phyloP scores from a whole-genome alignment of 1,140 invertebrate genomes.

The Latrodectus geometricus region DNA sequence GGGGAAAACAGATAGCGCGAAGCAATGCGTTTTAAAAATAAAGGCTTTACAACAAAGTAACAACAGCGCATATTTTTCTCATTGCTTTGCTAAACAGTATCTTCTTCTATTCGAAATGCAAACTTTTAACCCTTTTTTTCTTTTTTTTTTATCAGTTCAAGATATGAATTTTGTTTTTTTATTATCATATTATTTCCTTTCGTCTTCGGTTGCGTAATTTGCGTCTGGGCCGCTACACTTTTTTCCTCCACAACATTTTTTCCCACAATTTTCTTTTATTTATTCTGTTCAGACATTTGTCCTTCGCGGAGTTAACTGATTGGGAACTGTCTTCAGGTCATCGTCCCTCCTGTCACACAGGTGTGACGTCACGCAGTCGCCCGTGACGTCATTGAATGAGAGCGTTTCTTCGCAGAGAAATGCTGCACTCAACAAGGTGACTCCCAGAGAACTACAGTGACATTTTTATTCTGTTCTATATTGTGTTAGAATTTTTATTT shows the following conservation, averaged over 20 bases:
- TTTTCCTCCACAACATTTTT: not conserved
- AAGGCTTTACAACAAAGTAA: not conserved
- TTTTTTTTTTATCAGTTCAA: not conserved
- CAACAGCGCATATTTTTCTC: not conserved
- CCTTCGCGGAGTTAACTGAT: not conserved
- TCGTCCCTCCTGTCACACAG: not conserved
- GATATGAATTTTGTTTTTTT: not conserved
- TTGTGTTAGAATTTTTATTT: too few relatives aligned
- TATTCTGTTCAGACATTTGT: not conserved
- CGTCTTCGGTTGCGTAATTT: not conserved
- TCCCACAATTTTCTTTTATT: constrained; percentile 2
- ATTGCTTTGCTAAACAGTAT: not conserved
- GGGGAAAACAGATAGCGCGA: not conserved
- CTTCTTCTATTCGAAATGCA: not conserved
- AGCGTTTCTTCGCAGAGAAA: not conserved
- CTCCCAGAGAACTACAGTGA: too few relatives aligned
- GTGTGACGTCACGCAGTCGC: not conserved
- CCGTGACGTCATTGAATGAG: not conserved
- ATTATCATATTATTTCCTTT: not conserved
- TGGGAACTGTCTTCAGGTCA: not conserved
- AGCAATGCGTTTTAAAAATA: not conserved
- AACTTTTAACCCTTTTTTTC: not conserved
- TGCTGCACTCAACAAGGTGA: not conserved
- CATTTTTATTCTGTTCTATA: too few relatives aligned
- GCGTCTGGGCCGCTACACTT: not conserved